phyloP scores from a whole-genome alignment of 2,888 invertebrate genomes.

The Drosophila putrida region DNA sequence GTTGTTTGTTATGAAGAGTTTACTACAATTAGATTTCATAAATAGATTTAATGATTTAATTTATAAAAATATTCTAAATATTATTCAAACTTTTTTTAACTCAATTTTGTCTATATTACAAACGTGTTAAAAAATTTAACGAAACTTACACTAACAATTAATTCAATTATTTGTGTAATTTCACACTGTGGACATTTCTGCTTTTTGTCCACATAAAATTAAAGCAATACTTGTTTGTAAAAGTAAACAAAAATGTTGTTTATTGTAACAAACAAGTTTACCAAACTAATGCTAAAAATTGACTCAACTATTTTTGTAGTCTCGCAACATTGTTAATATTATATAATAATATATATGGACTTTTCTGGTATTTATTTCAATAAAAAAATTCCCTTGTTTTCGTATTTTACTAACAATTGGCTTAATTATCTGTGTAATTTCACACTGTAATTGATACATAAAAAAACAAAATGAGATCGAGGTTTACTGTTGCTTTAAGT shows the following conservation, averaged over 20 bases:
- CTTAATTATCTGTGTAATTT: constrained; percentile 16
- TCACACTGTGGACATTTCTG: too few species aligned
- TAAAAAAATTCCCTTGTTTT: too few species aligned
- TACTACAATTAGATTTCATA: neutral
- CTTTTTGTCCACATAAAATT: too few species aligned
- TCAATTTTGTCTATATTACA: too few species aligned
- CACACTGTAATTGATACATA: constrained; percentile 18
- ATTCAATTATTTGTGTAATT: too few species aligned
- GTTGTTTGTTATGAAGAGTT: neutral
- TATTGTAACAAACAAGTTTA: neutral
- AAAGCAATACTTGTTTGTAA: too few species aligned
- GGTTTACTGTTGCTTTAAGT: constrained; percentile 13
- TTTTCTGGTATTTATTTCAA: too few species aligned
- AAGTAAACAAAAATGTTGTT: neutral
- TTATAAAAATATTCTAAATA: neutral
- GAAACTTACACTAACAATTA: too few species aligned
- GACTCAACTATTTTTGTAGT: constrained; percentile 9
- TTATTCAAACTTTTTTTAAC: too few species aligned
- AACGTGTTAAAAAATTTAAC: too few species aligned
- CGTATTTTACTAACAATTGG: neutral
- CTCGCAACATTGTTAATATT: neutral
- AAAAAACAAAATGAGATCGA: neutral
- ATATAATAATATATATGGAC: too few species aligned
- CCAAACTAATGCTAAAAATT: neutral
- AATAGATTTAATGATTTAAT: neutral